Evolutionary conservation across 1,140 invertebrate genomes (phyloP).

Genomic region (Rhysida immarginata): DNA sequence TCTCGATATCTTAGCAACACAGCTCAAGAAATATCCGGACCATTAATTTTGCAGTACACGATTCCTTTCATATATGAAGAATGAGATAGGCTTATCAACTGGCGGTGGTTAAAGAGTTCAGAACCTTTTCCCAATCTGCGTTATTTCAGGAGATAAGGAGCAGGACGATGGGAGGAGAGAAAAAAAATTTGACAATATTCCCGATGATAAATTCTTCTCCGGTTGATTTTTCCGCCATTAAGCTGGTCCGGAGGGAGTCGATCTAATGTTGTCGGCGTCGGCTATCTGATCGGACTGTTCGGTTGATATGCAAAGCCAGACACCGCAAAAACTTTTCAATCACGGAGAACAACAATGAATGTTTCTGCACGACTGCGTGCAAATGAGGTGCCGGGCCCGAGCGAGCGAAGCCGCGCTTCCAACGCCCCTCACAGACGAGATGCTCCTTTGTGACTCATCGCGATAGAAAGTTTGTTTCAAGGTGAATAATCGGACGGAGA

Average conservation of each 20-base stretch:
- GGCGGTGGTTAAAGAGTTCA: constrained; percentile 6
- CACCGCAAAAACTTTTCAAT: constrained; percentile 4
- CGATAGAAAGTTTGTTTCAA: constrained; percentile 7
- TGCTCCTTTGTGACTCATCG: constrained; percentile 5
- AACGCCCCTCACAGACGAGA: background rate
- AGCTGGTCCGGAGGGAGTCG: background rate
- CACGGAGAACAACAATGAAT: constrained; percentile 8
- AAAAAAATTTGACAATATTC: constrained; percentile 9
- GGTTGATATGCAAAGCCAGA: constrained; percentile 5
- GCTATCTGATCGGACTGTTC: background rate
- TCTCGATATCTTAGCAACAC: constrained; percentile 5
- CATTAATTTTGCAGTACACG: constrained; percentile 7
- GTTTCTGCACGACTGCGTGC: constrained; percentile 5
- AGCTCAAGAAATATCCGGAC: constrained; percentile 7
- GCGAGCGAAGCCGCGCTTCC: background rate
- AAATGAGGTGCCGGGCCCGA: background rate
- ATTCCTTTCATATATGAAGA: constrained; percentile 7
- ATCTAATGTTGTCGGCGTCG: background rate
- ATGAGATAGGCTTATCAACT: constrained; percentile 7
- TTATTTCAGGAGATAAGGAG: constrained; percentile 5
- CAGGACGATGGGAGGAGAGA: background rate
- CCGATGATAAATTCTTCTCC: constrained; percentile 4
- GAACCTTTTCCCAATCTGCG: constrained; percentile 6
- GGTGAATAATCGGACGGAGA: background rate
- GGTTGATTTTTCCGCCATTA: constrained; percentile 6